Evolutionary conservation across 2,888 invertebrate species (phyloP), one percentile per base, ranked within the genome.

Genomic region (Nesidiocoris tenuis): DNA sequence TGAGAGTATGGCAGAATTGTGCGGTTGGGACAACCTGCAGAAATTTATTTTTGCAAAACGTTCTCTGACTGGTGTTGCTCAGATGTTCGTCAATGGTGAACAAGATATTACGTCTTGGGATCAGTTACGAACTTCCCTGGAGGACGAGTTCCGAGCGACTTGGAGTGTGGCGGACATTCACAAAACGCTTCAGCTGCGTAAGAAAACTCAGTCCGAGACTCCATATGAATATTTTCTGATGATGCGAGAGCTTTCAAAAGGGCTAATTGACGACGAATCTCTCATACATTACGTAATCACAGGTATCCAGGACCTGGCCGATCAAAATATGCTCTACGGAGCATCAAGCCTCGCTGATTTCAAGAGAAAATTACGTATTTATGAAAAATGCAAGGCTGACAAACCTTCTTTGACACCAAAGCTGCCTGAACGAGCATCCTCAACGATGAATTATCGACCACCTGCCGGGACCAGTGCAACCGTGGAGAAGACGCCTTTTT

Each of bases 301-400:
- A 7, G 39, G 39, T 18, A 1, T 63, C n/a, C 19, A 23, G 1
- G 21, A 63, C 22, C 63, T 22, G 22, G 2, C n/a, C 63, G 9
- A 63, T 22, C 21, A 63, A 63, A 63, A 21, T 22, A n/a, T 63
- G 22, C 63, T 63, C 63, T 63, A 63, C 22, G 63, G 63, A 3
- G 63, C 63, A 3, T n/a, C 22, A 16, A 22, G 22, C 23, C n/a
- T 63, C 21, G 22, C 21, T n/a, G 63, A 63, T 7, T 63, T 63
- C 22, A 63, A 63, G 21, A 22, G n/a, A 1, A 63, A 63, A 22
- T 63, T 63, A 12, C 63, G 63, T 2, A 18, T 63, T 22, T 63
- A 63, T 23, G 63, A 63, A 22, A 63, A 63, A 63, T 21, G 63
- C 22, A 23, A 63, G 23, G 7, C 23, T 1, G 22, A 63, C 12